A percentile compares a stretch with the other conserved stretches of the same genome.
These are phyloP conservation scores for Xenotilapia caudafasciata DNA, from an alignment of 2,113 vertebrate species.

Conservation along the genomic window DNA sequence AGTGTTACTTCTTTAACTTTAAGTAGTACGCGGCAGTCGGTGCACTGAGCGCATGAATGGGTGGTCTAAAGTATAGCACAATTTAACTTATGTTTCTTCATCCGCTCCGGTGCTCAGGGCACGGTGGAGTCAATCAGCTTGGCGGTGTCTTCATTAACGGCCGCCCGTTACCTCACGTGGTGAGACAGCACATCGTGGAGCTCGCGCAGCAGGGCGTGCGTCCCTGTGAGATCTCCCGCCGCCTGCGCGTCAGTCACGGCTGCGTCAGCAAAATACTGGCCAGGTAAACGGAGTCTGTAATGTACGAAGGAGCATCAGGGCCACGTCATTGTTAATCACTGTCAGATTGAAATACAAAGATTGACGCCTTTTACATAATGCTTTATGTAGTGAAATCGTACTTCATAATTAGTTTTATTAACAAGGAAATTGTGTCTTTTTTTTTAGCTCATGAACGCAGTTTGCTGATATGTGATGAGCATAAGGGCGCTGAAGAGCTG, in stretches of 20 bases:
- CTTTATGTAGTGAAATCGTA: background rate
- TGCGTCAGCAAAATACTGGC: conserved; percentile 57
- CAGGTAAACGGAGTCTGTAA: conserved; percentile 2
- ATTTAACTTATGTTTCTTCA: background rate
- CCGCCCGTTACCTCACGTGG: conserved; percentile 34
- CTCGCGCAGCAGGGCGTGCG: conserved; percentile 32
- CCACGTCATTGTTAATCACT: background rate
- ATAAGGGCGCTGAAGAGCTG: background rate
- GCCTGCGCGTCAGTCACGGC: conserved; percentile 56
- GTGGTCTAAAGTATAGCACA: background rate
- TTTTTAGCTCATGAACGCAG: background rate
- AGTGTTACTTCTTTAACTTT: background rate
- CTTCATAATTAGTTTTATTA: background rate
- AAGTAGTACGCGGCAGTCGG: background rate
- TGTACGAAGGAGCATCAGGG: background rate
- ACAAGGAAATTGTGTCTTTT: background rate
- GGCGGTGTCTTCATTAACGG: conserved; percentile 58
- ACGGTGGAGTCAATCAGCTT: conserved; percentile 54
- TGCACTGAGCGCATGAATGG: background rate
- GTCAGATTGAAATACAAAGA: background rate
- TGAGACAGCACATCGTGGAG: conserved; percentile 49
- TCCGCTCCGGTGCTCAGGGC: background rate
- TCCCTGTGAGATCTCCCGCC: conserved; percentile 53
- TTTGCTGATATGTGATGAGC: background rate
- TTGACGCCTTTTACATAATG: background rate